A percentile compares a stretch with the other conserved stretches of the same genome.
These are phyloP conservation scores for Gadus macrocephalus DNA, from an alignment of 2,113 vertebrate species.

Conservation along the genomic window DNA sequence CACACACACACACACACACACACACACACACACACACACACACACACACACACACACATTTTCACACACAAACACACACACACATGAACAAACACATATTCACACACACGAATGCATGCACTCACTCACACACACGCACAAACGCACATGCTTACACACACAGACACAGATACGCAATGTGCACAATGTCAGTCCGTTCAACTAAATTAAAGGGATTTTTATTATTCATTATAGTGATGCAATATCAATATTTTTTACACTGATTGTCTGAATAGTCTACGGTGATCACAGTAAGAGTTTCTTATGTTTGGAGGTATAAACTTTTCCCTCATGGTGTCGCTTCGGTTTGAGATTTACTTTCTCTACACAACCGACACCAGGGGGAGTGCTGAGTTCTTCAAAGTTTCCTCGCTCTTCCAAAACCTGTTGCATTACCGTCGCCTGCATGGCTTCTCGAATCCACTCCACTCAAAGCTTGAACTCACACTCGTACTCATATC, in stretches of 20 bases:
- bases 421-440: constrained; percentile 43
- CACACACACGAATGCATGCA: background rate
- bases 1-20: background rate
- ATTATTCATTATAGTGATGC: too few species aligned
- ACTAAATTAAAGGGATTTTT: too few species aligned
- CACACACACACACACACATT: background rate
- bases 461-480: too few species aligned
- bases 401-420: constrained; percentile 16
- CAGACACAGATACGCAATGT: too few species aligned
- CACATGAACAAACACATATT: background rate
- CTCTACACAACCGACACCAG: constrained; percentile 45
- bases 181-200: too few species aligned
- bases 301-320: too few species aligned
- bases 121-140: background rate
- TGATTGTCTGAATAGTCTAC: too few species aligned
- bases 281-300: too few species aligned
- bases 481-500: too few species aligned
- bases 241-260: too few species aligned
- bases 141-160: background rate
- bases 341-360: background rate
- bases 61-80: background rate
- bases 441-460: background rate
- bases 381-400: constrained; percentile 48
- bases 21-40: background rate
- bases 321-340: background rate